Conservation (phyloP, 1,140 invertebrate genomes). For the Lordiphosa stackelbergi region DNA sequence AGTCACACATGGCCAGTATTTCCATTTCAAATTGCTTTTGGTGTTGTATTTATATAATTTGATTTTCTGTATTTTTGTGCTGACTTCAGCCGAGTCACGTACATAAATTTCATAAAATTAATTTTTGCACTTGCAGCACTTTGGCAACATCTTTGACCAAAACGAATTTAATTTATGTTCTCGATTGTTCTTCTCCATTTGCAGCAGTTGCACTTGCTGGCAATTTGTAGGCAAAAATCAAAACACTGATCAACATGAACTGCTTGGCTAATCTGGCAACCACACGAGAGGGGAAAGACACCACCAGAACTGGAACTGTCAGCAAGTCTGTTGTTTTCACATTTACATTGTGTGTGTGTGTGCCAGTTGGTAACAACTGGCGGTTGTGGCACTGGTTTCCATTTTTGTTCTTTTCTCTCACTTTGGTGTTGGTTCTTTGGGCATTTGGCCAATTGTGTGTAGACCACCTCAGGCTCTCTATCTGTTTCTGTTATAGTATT, state of each 20-base stretch:
- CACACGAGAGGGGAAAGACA: conserved; percentile 4
- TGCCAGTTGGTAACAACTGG: conserved; percentile 37
- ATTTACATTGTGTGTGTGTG: conserved; percentile 38
- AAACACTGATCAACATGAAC: conserved; percentile 46
- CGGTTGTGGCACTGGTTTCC: conserved; percentile 46
- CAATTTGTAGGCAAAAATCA: conserved; percentile 44
- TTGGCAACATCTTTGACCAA: conserved; percentile 14
- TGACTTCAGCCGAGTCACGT: conserved; percentile 40
- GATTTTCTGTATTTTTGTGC: conserved; percentile 44
- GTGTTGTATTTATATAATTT: conserved; percentile 28
- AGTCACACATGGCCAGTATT: conserved; percentile 9
- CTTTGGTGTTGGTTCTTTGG: conserved; percentile 30
- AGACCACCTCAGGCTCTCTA: conserved; percentile 5
- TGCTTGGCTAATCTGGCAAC: conserved; percentile 40
- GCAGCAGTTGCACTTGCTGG: conserved; percentile 12
- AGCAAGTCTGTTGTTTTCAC: conserved; percentile 10
- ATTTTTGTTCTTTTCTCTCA: conserved; percentile 39
- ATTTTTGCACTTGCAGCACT: conserved; percentile 50
- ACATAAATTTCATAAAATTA: conserved; percentile 55
- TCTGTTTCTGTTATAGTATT: conserved; percentile 19
- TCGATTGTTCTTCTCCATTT: conserved; percentile 23
- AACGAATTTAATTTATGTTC: conserved; percentile 47
- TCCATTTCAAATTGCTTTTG: conserved; percentile 31
- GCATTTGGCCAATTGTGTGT: conserved; percentile 52
- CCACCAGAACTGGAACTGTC: conserved; percentile 11